Conservation (phyloP, 2,797 vertebrate genomes). For the Helarctos malayanus region DNA sequence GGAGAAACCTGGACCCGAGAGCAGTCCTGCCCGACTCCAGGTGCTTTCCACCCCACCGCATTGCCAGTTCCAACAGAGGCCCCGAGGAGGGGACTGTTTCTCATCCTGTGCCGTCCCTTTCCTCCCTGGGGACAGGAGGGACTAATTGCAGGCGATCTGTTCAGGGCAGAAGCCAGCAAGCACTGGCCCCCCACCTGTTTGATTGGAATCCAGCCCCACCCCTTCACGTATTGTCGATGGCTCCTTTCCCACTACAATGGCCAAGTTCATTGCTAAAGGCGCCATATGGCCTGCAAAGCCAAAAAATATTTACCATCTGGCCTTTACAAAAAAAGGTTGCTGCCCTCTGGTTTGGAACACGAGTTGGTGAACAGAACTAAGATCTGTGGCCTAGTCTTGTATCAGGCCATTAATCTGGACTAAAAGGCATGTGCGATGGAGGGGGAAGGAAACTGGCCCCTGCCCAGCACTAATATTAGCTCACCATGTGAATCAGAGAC, state of each 20-base stretch:
- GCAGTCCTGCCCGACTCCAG: neutral
- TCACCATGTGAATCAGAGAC: neutral
- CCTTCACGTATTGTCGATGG: neutral
- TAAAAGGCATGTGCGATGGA: neutral
- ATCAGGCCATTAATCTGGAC: neutral
- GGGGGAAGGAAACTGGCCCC: neutral
- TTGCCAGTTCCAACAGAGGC: neutral
- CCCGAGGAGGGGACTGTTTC: rapidly evolving
- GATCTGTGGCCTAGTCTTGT: neutral
- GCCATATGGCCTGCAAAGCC: neutral
- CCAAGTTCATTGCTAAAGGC: neutral
- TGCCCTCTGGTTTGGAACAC: neutral
- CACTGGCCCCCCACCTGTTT: rapidly evolving
- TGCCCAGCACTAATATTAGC: conserved; percentile 2
- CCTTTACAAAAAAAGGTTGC: neutral
- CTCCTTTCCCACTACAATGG: neutral
- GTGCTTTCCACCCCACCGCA: neutral
- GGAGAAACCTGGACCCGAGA: neutral
- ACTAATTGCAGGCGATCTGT: neutral
- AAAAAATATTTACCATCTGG: conserved; percentile 28
- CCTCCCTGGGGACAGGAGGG: neutral
- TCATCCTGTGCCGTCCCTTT: neutral
- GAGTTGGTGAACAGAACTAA: neutral
- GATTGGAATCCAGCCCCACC: neutral
- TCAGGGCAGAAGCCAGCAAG: neutral